Conservation (phyloP, 37 sponge, comb jelly and placozoan species). For the Aplysina aerophoba region DNA sequence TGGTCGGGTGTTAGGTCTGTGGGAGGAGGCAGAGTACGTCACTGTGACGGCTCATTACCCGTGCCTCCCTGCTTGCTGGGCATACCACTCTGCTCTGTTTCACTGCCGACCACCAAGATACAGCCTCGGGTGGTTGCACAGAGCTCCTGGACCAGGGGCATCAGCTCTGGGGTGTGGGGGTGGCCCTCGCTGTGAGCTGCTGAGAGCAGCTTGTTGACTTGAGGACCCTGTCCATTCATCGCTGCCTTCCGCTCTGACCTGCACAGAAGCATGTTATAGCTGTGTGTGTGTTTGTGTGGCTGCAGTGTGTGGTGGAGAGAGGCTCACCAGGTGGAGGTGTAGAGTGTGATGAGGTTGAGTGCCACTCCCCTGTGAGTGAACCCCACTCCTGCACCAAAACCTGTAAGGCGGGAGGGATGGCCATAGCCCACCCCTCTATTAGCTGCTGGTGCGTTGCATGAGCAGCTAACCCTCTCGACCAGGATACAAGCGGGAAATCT, state of each 20-base stretch:
- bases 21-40: too few relatives aligned
- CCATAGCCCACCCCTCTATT: neutral
- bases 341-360: slow-evolving; percentile 66
- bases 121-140: neutral
- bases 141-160: slow-evolving; percentile 3
- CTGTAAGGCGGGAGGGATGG: slow-evolving; percentile 8
- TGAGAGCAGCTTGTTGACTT: slow-evolving; percentile 23
- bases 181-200: neutral
- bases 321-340: slow-evolving; percentile 61
- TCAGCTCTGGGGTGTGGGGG: slow-evolving; percentile 3
- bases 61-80: neutral
- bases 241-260: slow-evolving; percentile 22
- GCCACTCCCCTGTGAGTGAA: slow-evolving; percentile 38
- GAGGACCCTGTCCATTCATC: slow-evolving; percentile 14
- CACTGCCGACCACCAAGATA: neutral
- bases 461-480: slow-evolving; percentile 63
- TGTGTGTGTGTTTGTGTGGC: too few relatives aligned
- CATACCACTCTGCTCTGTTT: neutral
- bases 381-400: slow-evolving; percentile 70
- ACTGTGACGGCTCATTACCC: too few relatives aligned
- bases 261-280: neutral
- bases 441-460: neutral
- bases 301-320: neutral
- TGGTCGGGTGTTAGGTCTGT: slow-evolving; percentile 1
- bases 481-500: slow-evolving; percentile 50